These are phyloP conservation scores for Ectropis grisescens DNA, from an alignment of 1,140 invertebrate genomes.

Conservation along the genomic window DNA sequence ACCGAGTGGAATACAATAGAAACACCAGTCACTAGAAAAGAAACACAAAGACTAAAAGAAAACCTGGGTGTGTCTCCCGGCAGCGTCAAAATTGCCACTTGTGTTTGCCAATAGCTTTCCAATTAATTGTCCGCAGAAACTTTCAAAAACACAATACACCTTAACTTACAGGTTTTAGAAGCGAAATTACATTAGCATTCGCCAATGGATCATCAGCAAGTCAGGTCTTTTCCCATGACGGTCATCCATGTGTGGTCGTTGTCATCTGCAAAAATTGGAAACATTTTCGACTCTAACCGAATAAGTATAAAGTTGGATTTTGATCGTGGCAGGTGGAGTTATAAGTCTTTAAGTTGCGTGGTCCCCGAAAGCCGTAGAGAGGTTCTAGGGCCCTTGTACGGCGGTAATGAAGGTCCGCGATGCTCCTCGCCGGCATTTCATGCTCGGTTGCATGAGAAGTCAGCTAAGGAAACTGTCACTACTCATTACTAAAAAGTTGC, in stretches of 20 bases:
- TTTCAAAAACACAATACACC: neutral
- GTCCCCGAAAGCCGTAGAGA: constrained; percentile 37
- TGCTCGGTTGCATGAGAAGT: constrained; percentile 53
- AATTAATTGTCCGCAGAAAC: constrained; percentile 35
- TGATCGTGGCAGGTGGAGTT: constrained; percentile 5
- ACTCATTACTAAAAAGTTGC: constrained; percentile 56
- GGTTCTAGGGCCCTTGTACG: constrained; percentile 47
- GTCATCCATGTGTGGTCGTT: constrained; percentile 43
- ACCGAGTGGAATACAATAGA: too few species aligned
- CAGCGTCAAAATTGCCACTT: constrained; percentile 38
- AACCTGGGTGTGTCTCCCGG: constrained; percentile 27
- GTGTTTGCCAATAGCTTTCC: constrained; percentile 40
- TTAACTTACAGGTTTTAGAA: too few species aligned
- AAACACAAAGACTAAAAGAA: too few species aligned
- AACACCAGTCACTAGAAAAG: too few species aligned
- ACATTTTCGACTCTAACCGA: constrained; percentile 5
- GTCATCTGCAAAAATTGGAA: constrained; percentile 13
- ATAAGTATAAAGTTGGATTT: constrained; percentile 16
- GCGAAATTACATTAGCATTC: too few species aligned
- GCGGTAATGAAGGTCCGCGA: constrained; percentile 51
- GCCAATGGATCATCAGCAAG: too few species aligned
- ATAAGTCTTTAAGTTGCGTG: constrained; percentile 10
- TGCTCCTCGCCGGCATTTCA: constrained; percentile 48
- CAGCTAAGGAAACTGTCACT: constrained; percentile 53
- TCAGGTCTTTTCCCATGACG: constrained; percentile 44